Evolutionary conservation across 2,797 vertebrate genomes (phyloP).

Genomic region (Rhinoraja longicauda): DNA sequence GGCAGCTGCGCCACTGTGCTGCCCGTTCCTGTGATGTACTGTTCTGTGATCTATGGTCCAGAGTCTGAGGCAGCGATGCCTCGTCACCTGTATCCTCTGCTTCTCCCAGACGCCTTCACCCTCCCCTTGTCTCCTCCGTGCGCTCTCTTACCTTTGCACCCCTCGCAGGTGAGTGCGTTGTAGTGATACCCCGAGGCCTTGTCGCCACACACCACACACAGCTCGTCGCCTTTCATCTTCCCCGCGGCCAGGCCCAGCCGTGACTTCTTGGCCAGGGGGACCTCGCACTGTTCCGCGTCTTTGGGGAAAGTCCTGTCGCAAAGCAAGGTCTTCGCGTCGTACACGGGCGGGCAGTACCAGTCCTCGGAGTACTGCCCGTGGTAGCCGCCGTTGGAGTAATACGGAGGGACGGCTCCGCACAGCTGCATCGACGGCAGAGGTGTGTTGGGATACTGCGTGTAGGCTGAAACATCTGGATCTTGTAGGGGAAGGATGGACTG

Average conservation of each 20-base stretch:
- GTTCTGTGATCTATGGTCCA: too few relatives aligned
- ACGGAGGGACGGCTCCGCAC: constrained; percentile 69
- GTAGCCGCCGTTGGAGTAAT: constrained; percentile 80
- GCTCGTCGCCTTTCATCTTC: constrained; percentile 83
- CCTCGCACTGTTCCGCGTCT: constrained; percentile 65
- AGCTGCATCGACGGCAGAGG: constrained; percentile 76
- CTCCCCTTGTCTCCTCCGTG: too few relatives aligned
- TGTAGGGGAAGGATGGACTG: constrained; percentile 73
- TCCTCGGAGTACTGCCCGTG: constrained; percentile 80
- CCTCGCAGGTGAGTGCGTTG: constrained; percentile 95
- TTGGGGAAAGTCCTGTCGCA: constrained; percentile 69
- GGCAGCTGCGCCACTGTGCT: too few relatives aligned
- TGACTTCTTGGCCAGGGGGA: constrained; percentile 72
- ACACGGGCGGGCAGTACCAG: constrained; percentile 78
- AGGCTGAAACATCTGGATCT: constrained; percentile 76
- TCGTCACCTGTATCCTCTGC: too few relatives aligned
- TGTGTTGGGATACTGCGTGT: constrained; percentile 68
- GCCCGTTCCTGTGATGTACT: too few relatives aligned
- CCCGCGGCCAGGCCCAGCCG: constrained; percentile 65
- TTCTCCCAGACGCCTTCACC: too few relatives aligned
- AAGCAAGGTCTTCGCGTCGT: constrained; percentile 77
- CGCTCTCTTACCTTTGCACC: constrained; percentile 81
- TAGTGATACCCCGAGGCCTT: constrained; percentile 97
- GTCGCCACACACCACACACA: constrained; percentile 95
- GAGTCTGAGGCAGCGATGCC: too few relatives aligned